A percentile compares a stretch with the other conserved stretches of the same genome.
Conservation (phyloP, 2,888 invertebrate genomes). For the Lithophane leautieri region DNA sequence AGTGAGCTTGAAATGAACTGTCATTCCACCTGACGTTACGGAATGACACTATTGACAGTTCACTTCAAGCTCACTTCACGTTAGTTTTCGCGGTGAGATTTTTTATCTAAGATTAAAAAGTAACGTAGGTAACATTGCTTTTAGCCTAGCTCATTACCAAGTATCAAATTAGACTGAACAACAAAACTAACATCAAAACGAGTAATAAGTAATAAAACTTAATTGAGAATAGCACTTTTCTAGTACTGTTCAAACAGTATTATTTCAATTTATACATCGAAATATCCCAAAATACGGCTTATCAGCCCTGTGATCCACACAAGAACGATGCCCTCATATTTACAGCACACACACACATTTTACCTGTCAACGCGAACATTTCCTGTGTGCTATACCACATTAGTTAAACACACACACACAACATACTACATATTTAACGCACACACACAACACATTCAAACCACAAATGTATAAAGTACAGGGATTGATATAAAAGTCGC, state of each 20-base stretch:
- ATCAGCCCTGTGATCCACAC: slow-evolving; percentile 70
- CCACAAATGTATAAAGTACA: slow-evolving; percentile 62
- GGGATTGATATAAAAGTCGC: slow-evolving; percentile 67
- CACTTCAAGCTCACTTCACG: too few species aligned
- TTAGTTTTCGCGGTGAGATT: too few species aligned
- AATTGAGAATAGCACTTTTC: not conserved
- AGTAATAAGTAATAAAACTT: not conserved
- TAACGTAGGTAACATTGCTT: not conserved
- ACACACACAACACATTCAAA: slow-evolving; percentile 58
- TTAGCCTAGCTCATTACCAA: not conserved
- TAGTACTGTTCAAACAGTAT: not conserved
- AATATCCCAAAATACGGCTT: slow-evolving; percentile 28
- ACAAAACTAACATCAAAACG: not conserved
- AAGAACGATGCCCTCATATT: slow-evolving; percentile 61
- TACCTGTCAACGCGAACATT: slow-evolving; percentile 73
- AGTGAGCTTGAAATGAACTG: too few species aligned
- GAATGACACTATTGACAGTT: too few species aligned
- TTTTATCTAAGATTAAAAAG: not conserved
- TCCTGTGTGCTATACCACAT: slow-evolving; percentile 67
- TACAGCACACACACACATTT: slow-evolving; percentile 65
- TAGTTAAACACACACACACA: slow-evolving; percentile 64
- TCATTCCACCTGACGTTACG: too few species aligned
- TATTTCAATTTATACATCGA: not conserved
- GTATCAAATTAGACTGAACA: not conserved
- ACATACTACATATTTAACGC: slow-evolving; percentile 30